Base-by-base conservation (phyloP, 2,888 invertebrate species). In the Hetaerina titia region DNA sequence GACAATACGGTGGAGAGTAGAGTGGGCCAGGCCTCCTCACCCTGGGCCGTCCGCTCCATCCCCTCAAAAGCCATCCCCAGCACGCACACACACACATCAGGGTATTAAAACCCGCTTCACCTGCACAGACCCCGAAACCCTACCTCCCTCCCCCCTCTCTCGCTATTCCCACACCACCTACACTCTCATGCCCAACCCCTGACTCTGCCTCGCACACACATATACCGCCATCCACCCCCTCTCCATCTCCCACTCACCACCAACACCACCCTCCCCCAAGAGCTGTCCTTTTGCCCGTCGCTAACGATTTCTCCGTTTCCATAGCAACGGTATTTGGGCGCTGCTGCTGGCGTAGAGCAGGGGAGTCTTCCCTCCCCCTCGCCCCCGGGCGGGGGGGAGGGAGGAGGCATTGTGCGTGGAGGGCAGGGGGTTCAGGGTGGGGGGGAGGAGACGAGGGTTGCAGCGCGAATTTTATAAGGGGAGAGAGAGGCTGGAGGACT, bases 1-100 rank as follows among this genome's bases (percentile, higher is more conserved):
- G 89, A 56, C 57, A 45, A 45, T 4, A 45, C 45, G 45, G 45
- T 4, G 45, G 45, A 45, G 45, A 45, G 45, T 45, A 45, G 45
- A 45, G 45, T 45, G 45, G 45, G 89, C 89, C n/a, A 81, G 22
- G 96, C 96, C 95, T 96, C 96, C 95, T 95, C 95, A 90, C 95
- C 94, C 95, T 95, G 88, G 45, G 25, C 58, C 45, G n/a, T 74
- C 89, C 95, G 92, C 94, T 95, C 95, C 95, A 95, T 94, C 89
- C 95, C 94, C 95, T 8, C 11, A n/a, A 45, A 81, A 81, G 31
- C 81, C 81, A 81, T 81, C 81, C 81, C 31, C 7, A 13, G 9
- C 22, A n/a, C 69, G 22, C 11, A 11, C 22, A n/a, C 69, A 31
- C 81, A 81, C 22, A 31, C 81, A 81, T 25, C 7, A 15, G 81